Evolutionary conservation across 2,888 invertebrate genomes (phyloP).

Genomic region (Drosophila koepferae): DNA sequence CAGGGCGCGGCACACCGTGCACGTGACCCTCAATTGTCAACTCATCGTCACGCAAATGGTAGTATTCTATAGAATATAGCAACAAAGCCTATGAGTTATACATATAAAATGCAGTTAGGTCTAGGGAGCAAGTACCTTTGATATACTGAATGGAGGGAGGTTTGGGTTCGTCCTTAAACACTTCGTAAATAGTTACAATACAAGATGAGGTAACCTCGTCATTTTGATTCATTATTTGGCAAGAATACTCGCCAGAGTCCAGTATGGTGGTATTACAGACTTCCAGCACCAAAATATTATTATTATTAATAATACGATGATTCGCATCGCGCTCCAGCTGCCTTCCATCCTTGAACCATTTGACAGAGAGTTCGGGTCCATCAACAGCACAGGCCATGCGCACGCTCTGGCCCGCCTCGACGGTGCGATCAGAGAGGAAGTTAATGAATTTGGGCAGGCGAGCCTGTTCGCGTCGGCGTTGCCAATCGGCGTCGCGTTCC

Average conservation of each 20-base stretch:
- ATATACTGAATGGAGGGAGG: slow-evolving; percentile 91
- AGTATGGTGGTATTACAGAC: slow-evolving; percentile 87
- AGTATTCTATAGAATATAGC: slow-evolving; percentile 80
- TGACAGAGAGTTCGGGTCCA: slow-evolving; percentile 89
- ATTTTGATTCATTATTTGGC: slow-evolving; percentile 90
- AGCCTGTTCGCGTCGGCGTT: slow-evolving; percentile 83
- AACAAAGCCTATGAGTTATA: slow-evolving; percentile 23
- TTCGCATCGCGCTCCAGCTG: slow-evolving; percentile 85
- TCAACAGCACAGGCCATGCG: slow-evolving; percentile 92
- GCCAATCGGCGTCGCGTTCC: slow-evolving; percentile 84
- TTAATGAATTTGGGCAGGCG: slow-evolving; percentile 84
- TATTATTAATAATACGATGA: slow-evolving; percentile 86
- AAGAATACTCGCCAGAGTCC: slow-evolving; percentile 89
- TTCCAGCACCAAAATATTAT: slow-evolving; percentile 87
- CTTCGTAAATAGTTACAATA: slow-evolving; percentile 90
- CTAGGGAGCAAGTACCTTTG: slow-evolving; percentile 85
- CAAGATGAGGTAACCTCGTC: slow-evolving; percentile 91
- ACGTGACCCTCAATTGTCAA: slow-evolving; percentile 87
- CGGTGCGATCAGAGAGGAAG: slow-evolving; percentile 90
- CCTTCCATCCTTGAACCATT: slow-evolving; percentile 91
- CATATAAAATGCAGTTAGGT: slow-evolving; percentile 29
- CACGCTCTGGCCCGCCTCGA: slow-evolving; percentile 90
- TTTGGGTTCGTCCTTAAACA: slow-evolving; percentile 89
- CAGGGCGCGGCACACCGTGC: slow-evolving; percentile 84
- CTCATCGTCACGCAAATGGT: slow-evolving; percentile 87